Conservation (phyloP, 2,113 vertebrate genomes). For the Phaethon lepturus region DNA sequence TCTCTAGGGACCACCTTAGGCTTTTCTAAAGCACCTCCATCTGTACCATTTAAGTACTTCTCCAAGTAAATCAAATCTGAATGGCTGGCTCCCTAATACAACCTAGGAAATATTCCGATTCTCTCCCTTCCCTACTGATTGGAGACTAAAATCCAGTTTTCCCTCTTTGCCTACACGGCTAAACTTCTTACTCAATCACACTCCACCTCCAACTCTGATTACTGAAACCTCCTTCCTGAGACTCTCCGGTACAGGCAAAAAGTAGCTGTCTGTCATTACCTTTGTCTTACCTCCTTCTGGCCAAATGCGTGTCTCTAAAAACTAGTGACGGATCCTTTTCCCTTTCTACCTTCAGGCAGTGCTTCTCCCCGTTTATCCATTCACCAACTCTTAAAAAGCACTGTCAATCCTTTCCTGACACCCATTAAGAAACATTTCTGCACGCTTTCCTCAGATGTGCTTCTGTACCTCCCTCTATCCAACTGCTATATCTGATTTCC, state of each 20-base stretch:
- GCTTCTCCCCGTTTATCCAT: neutral
- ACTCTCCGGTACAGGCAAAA: neutral
- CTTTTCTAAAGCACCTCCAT: slow-evolving; percentile 10
- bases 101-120: neutral
- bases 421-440: neutral
- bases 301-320: neutral
- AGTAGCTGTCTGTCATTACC: neutral
- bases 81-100: neutral
- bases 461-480: neutral
- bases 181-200: neutral
- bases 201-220: neutral
- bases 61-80: neutral
- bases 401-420: neutral
- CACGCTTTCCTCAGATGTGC: neutral
- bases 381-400: neutral
- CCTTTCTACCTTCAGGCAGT: neutral
- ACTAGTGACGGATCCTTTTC: neutral
- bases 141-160: neutral
- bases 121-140: neutral
- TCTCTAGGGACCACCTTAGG: slow-evolving; percentile 1
- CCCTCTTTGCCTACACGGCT: neutral
- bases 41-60: neutral
- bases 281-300: neutral
- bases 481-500: neutral
- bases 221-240: neutral